Percentiles rank a stretch among this genome's conserved stretches.
Evolutionary conservation across 1,140 invertebrate species (phyloP).

Genomic region (Bilobella aurantiaca): DNA sequence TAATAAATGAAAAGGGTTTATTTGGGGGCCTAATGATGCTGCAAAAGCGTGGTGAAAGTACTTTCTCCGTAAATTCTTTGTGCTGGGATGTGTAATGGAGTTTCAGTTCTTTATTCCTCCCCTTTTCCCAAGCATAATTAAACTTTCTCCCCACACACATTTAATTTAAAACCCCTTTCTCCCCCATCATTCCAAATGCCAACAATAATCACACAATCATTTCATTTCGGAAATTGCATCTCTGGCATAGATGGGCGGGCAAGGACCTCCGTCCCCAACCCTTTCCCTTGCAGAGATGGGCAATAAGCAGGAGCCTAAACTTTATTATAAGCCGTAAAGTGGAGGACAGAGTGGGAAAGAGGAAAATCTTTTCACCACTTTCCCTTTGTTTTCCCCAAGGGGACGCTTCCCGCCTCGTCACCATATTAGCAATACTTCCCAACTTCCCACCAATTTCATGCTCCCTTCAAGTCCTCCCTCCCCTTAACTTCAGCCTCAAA

Average conservation of each 20-base stretch:
- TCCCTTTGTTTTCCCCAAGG: slow-evolving; percentile 7
- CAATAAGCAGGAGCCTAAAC: too few species aligned
- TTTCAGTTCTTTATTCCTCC: neutral
- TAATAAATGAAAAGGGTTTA: neutral
- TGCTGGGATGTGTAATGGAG: neutral
- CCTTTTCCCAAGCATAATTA: neutral
- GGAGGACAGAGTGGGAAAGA: neutral
- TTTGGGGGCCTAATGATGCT: neutral
- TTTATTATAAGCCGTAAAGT: slow-evolving; percentile 5
- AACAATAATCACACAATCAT: slow-evolving; percentile 5
- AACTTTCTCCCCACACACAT: slow-evolving; percentile 3
- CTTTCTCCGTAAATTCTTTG: neutral
- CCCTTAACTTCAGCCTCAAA: neutral
- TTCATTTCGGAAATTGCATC: slow-evolving; percentile 7
- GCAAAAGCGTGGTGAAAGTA: too few species aligned
- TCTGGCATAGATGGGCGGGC: neutral
- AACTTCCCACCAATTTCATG: neutral
- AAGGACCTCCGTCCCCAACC: neutral
- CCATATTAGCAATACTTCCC: neutral
- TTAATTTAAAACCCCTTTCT: slow-evolving; percentile 1
- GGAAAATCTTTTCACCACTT: slow-evolving; percentile 4
- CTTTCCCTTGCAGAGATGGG: neutral
- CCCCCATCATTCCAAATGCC: too few species aligned
- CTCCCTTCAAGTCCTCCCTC: neutral
- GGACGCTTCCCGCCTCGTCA: neutral